phyloP scores from a whole-genome alignment of 2,113 vertebrate species.

The Oncorhynchus nerka region DNA sequence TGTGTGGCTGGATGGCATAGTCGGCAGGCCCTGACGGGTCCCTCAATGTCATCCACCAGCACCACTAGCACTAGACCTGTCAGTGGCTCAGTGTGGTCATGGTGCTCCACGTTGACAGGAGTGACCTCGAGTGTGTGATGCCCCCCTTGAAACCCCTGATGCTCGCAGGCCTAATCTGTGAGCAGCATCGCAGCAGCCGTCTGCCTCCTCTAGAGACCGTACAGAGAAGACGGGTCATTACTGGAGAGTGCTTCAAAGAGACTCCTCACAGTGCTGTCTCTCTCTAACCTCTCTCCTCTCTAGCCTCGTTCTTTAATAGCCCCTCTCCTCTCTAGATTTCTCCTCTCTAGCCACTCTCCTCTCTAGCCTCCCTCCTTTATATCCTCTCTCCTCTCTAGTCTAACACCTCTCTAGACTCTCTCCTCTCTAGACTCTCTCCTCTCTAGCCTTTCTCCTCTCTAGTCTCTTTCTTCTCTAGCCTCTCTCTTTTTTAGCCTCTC shows the following conservation, averaged over 20 bases:
- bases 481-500: fast-evolving
- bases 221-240: slow-evolving; percentile 70
- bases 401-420: too few species aligned
- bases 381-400: too few species aligned
- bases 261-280: slow-evolving; percentile 34
- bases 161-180: slow-evolving; percentile 66
- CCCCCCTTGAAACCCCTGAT: slow-evolving; percentile 26
- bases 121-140: slow-evolving; percentile 58
- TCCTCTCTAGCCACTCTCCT: neutral
- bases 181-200: slow-evolving; percentile 50
- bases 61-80: slow-evolving; percentile 56
- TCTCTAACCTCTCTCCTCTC: slow-evolving; percentile 17
- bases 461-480: too few species aligned
- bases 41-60: slow-evolving; percentile 38
- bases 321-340: too few species aligned
- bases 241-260: slow-evolving; percentile 66
- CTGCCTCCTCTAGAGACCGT: slow-evolving; percentile 53
- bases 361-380: too few species aligned
- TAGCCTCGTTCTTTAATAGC: too few species aligned
- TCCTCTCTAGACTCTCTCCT: too few species aligned
- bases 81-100: slow-evolving; percentile 48
- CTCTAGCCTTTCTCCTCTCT: too few species aligned
- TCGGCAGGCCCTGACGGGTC: slow-evolving; percentile 44
- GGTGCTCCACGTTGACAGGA: slow-evolving; percentile 60
- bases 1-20: slow-evolving; percentile 33